These are phyloP conservation scores for Ariolimax columbianus DNA, from an alignment of 2,888 invertebrate species.

Conservation along the genomic window DNA sequence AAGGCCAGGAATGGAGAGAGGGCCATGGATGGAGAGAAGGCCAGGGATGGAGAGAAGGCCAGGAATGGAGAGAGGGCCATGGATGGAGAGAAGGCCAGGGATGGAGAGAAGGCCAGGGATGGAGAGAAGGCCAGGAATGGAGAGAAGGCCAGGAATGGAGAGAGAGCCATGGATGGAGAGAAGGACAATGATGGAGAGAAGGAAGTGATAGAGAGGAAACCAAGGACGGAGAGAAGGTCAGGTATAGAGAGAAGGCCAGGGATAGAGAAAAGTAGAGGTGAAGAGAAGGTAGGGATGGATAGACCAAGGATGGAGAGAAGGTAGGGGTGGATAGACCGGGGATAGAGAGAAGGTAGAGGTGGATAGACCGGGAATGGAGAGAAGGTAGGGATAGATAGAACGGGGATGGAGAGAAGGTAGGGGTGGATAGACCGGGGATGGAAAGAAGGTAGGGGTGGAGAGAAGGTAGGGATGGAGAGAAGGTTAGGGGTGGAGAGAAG, in stretches of 20 bases:
- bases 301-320: neutral
- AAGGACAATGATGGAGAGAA: neutral
- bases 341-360: neutral
- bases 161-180: too few relatives aligned
- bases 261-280: neutral
- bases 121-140: too few relatives aligned
- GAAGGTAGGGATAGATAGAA: neutral
- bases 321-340: neutral
- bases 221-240: neutral
- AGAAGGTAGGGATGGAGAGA: neutral
- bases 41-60: too few relatives aligned
- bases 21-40: too few relatives aligned
- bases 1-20: too few relatives aligned
- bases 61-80: too few relatives aligned
- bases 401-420: neutral
- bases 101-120: too few relatives aligned
- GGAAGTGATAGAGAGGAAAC: neutral
- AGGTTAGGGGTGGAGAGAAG: neutral
- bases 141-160: too few relatives aligned
- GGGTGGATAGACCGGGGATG: neutral
- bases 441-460: neutral
- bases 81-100: too few relatives aligned
- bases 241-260: too few relatives aligned
- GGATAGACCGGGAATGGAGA: neutral
- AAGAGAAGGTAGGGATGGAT: too few relatives aligned